A percentile compares a stretch with the other conserved stretches of the same genome.
Conservation (phyloP, 2,113 vertebrate species). For the Gracilinanus agilis region DNA sequence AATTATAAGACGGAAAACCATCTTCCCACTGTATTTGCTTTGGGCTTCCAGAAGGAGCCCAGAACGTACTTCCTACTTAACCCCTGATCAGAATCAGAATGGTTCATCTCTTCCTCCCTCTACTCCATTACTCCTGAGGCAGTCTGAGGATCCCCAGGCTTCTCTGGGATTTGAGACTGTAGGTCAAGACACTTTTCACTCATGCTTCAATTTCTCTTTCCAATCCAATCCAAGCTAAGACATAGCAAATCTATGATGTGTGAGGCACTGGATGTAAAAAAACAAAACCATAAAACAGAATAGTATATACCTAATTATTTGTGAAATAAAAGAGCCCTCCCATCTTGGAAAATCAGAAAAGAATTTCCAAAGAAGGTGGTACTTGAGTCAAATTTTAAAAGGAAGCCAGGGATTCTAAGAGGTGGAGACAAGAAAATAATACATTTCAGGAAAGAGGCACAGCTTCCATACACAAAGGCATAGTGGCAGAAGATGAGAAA, state of each 20-base stretch:
- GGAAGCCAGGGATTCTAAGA: neutral
- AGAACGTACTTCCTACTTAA: slow-evolving; percentile 8
- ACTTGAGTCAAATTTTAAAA: neutral
- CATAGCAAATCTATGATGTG: neutral
- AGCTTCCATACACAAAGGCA: neutral
- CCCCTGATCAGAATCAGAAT: neutral
- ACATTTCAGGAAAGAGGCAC: neutral
- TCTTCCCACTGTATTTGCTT: neutral
- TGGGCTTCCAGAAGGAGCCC: neutral
- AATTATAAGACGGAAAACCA: neutral
- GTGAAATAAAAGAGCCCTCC: neutral
- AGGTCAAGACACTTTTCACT: neutral
- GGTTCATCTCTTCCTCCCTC: neutral
- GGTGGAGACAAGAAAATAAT: neutral
- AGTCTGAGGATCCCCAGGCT: slow-evolving; percentile 15
- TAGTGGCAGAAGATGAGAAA: neutral
- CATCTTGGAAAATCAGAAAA: neutral
- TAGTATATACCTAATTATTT: neutral
- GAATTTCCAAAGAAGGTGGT: neutral
- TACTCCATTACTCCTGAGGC: neutral
- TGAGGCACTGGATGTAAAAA: neutral
- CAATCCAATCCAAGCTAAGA: neutral
- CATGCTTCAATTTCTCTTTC: neutral
- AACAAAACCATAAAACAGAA: neutral
- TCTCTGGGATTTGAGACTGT: neutral